phyloP scores from a whole-genome alignment of 2,113 vertebrate species.

The Nothocercus julius region DNA sequence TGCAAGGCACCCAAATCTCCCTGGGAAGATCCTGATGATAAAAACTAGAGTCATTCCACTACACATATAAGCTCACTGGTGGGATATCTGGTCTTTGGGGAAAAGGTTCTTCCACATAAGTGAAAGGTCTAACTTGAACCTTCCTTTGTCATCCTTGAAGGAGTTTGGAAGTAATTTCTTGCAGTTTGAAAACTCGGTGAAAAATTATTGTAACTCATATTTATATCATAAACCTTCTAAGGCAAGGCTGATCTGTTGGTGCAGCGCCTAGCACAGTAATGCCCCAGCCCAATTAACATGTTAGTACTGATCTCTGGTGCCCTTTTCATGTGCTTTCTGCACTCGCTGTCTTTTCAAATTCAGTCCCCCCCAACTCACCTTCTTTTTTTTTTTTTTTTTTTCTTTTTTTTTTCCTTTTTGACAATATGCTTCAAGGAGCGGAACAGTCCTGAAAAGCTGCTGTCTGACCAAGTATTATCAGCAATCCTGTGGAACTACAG shows the following conservation, averaged over 20 bases:
- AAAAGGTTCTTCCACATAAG: constrained; percentile 26
- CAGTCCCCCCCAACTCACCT: neutral
- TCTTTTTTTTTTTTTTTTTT: neutral
- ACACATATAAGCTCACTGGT: constrained; percentile 6
- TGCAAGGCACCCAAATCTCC: constrained; percentile 54
- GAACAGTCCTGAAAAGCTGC: neutral
- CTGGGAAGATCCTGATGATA: constrained; percentile 52
- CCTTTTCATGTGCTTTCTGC: neutral
- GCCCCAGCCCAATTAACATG: neutral
- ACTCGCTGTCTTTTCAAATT: neutral
- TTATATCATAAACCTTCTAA: neutral
- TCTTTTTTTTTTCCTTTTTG: neutral
- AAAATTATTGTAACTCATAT: neutral
- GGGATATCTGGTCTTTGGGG: constrained; percentile 38
- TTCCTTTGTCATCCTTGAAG: constrained; percentile 26
- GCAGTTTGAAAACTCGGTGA: neutral
- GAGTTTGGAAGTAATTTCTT: neutral
- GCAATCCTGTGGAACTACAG: neutral
- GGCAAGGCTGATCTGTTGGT: neutral
- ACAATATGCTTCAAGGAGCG: neutral
- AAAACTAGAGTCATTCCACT: constrained; percentile 47
- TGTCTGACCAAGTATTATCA: neutral
- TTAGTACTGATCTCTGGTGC: neutral
- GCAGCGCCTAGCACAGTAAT: neutral
- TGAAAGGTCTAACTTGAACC: constrained; percentile 3